These are phyloP conservation scores for Acrocephalus scirpaceus DNA, from an alignment of 2,797 vertebrate genomes.

Conservation along the genomic window DNA sequence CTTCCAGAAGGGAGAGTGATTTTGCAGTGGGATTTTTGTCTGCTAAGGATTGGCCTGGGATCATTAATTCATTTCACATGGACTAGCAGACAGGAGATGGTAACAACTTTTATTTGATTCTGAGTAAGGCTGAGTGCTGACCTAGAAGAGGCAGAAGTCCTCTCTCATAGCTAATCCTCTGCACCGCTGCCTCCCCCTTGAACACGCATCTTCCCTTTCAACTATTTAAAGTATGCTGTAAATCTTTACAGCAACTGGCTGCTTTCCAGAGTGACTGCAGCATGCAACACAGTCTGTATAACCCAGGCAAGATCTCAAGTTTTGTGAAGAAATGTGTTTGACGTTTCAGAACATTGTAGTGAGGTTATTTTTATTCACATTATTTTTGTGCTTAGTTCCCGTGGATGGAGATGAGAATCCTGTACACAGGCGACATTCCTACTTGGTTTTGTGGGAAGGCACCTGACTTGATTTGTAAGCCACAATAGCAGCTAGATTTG, in stretches of 20 bases:
- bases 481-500: neutral
- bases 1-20: neutral
- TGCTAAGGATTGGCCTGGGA: neutral
- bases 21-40: neutral
- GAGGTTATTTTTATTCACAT: neutral
- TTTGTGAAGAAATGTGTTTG: neutral
- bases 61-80: neutral
- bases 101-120: neutral
- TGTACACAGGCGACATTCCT: neutral
- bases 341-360: neutral
- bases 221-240: neutral
- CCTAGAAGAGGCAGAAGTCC: neutral
- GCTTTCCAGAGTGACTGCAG: neutral
- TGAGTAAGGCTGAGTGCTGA: neutral
- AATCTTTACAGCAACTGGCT: neutral
- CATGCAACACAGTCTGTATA: neutral
- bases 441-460: neutral
- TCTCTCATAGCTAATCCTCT: neutral
- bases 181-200: fast-evolving
- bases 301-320: neutral
- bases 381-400: neutral
- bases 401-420: neutral
- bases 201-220: neutral
- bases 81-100: neutral
- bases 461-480: neutral